phyloP scores from a whole-genome alignment of 2,888 invertebrate species.

The Tridacna gigas region DNA sequence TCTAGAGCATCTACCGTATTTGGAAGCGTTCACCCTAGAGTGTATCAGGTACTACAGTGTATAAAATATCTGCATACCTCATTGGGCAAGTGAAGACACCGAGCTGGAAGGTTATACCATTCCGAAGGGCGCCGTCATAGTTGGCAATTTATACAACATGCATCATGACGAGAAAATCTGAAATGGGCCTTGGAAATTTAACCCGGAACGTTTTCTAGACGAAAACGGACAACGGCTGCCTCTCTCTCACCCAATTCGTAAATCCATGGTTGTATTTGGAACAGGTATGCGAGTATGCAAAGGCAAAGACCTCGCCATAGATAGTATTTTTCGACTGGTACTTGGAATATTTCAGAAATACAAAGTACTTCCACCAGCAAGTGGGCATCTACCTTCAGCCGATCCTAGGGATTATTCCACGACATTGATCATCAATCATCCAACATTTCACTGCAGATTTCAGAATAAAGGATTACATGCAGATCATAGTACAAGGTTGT shows the following conservation, averaged over 20 bases:
- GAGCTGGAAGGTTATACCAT: slow-evolving; percentile 5
- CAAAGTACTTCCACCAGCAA: background rate
- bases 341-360: background rate
- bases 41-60: background rate
- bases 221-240: background rate
- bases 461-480: background rate
- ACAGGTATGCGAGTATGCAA: background rate
- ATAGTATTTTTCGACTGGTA: background rate
- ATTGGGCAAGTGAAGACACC: slow-evolving; percentile 1
- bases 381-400: background rate
- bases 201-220: slow-evolving; percentile 13
- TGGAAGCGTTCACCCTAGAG: slow-evolving; percentile 3
- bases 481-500: background rate
- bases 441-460: background rate
- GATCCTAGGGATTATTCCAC: slow-evolving; percentile 4
- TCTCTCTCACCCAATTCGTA: background rate
- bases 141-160: slow-evolving; percentile 4
- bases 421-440: background rate
- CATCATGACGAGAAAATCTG: slow-evolving; percentile 12
- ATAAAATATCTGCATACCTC: background rate
- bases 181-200: background rate
- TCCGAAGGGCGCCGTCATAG: background rate
- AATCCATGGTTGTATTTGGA: background rate
- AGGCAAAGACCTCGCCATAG: background rate
- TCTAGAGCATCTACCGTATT: background rate